A percentile compares a stretch with the other conserved stretches of the same genome.
Conservation (phyloP, 2,888 invertebrate species). For the Caenorhabditis uteleia region DNA sequence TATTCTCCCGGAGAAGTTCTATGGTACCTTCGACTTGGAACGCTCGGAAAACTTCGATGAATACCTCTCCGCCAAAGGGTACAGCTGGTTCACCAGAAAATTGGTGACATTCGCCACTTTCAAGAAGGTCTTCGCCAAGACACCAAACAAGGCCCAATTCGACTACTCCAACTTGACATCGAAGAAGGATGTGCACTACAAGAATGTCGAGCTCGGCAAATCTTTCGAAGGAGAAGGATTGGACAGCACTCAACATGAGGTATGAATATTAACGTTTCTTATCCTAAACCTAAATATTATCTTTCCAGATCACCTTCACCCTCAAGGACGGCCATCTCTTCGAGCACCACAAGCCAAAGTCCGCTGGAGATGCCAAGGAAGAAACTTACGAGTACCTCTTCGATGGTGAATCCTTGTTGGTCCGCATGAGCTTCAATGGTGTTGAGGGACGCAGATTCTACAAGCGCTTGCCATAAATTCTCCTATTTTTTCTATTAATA, state of each 20-base stretch:
- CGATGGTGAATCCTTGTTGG: slow-evolving; percentile 54
- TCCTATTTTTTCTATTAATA: slow-evolving; percentile 3
- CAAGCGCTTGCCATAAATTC: slow-evolving; percentile 48
- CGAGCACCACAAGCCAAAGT: slow-evolving; percentile 56
- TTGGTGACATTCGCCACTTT: slow-evolving; percentile 57
- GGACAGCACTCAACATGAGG: slow-evolving; percentile 63
- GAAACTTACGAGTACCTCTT: slow-evolving; percentile 66
- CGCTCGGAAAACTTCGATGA: slow-evolving; percentile 63
- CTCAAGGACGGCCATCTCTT: slow-evolving; percentile 48
- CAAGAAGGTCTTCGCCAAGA: slow-evolving; percentile 57
- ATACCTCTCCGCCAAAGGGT: slow-evolving; percentile 57
- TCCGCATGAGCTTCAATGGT: slow-evolving; percentile 61
- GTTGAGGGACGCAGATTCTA: slow-evolving; percentile 63
- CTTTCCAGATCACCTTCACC: slow-evolving; percentile 55
- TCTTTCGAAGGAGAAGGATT: slow-evolving; percentile 64
- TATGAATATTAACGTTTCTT: slow-evolving; percentile 9
- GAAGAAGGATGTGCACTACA: slow-evolving; percentile 66
- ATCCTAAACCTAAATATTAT: not conserved
- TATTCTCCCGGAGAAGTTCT: slow-evolving; percentile 55
- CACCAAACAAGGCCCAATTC: slow-evolving; percentile 27
- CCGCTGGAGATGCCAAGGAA: slow-evolving; percentile 57
- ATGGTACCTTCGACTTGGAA: slow-evolving; percentile 56
- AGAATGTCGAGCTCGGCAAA: slow-evolving; percentile 55
- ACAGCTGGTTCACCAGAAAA: slow-evolving; percentile 61
- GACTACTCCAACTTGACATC: slow-evolving; percentile 60